Conservation (phyloP, 2,113 vertebrate species). For the Macaca fascicularis region T2T-MFA8v1.1 NC_088381.1:136445501-136446000, state of each 20-base stretch:
- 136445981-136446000: neutral
- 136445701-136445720: neutral
- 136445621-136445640: neutral
- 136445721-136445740: neutral
- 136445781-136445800: neutral
- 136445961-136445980: neutral
- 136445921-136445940: neutral
- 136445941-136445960: neutral
- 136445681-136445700: neutral
- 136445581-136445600: neutral
- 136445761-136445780: neutral
- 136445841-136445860: neutral
- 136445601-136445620: neutral
- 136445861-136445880: neutral
- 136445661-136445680: neutral
- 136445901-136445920: neutral
- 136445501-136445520: neutral
- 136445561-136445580: neutral
- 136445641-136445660: neutral
- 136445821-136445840: neutral
- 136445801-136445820: neutral
- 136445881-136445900: neutral
- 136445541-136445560: neutral
- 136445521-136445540: neutral
- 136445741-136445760: neutral